These are phyloP conservation scores for Sinosuthora webbiana DNA, from an alignment of 2,113 vertebrate genomes.

Conservation along the genomic window DNA sequence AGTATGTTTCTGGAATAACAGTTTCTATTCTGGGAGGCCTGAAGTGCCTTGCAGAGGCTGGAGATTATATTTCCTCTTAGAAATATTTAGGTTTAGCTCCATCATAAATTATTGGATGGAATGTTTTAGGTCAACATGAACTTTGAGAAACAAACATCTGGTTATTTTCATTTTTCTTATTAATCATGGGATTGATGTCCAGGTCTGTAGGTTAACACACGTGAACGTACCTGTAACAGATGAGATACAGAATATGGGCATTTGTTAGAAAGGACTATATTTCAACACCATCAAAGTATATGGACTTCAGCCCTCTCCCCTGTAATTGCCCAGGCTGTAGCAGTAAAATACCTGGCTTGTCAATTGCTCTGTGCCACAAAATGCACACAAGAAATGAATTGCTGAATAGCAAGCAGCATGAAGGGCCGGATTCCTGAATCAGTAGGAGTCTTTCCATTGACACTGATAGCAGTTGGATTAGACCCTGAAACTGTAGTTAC, in stretches of 20 bases:
- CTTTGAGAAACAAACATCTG: conserved; percentile 59
- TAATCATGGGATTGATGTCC: conserved; percentile 42
- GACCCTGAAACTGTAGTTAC: conserved; percentile 15
- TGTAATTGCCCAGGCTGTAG: conserved; percentile 2
- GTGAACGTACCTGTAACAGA: conserved; percentile 20
- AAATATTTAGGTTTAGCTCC: conserved; percentile 52
- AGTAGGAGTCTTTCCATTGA: background rate
- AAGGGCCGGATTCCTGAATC: background rate
- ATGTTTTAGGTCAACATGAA: conserved; percentile 67
- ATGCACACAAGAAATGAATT: background rate
- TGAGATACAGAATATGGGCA: conserved; percentile 39
- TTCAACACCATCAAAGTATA: conserved; percentile 27
- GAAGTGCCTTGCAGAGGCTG: conserved; percentile 34
- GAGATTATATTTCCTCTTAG: conserved; percentile 60
- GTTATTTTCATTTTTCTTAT: conserved; percentile 62
- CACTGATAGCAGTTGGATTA: conserved; percentile 30
- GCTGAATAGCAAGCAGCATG: background rate
- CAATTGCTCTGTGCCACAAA: background rate
- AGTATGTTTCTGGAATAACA: conserved; percentile 23
- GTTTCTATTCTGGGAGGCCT: conserved; percentile 60
- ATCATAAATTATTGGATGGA: conserved; percentile 62
- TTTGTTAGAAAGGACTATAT: conserved; percentile 38
- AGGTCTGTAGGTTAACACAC: background rate
- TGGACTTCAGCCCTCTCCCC: conserved; percentile 1
- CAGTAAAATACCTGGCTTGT: conserved; percentile 27